These are phyloP conservation scores for Leucosticte australis DNA, from an alignment of 2,113 vertebrate species.

Conservation along the genomic window DNA sequence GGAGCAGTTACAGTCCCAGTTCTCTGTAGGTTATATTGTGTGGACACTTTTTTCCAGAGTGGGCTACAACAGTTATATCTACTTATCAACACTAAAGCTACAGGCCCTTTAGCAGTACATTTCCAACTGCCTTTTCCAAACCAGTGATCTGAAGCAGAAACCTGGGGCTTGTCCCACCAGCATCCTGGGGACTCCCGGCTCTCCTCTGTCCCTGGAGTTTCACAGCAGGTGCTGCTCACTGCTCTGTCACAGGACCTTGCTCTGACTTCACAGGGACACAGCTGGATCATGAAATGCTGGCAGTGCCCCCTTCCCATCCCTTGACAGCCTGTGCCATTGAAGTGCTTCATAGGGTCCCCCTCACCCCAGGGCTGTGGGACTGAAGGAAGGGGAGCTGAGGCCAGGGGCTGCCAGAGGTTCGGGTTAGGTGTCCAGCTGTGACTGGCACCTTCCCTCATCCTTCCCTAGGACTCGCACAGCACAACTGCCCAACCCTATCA, in stretches of 20 bases:
- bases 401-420: background rate
- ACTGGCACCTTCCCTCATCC: background rate
- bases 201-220: background rate
- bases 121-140: background rate
- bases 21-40: background rate
- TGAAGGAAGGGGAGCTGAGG: background rate
- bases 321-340: background rate
- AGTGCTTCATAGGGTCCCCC: background rate
- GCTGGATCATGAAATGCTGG: background rate
- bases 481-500: background rate
- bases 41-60: background rate
- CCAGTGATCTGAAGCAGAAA: background rate
- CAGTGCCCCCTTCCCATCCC: background rate
- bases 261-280: background rate
- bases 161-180: background rate
- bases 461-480: background rate
- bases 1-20: background rate
- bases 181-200: fast-evolving
- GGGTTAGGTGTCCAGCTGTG: background rate
- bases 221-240: background rate
- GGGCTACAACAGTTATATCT: background rate
- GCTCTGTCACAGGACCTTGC: background rate
- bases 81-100: background rate
- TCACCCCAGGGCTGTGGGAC: background rate
- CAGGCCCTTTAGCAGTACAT: background rate